phyloP scores from a whole-genome alignment of 2,113 vertebrate genomes.

The Canis aureus region DNA sequence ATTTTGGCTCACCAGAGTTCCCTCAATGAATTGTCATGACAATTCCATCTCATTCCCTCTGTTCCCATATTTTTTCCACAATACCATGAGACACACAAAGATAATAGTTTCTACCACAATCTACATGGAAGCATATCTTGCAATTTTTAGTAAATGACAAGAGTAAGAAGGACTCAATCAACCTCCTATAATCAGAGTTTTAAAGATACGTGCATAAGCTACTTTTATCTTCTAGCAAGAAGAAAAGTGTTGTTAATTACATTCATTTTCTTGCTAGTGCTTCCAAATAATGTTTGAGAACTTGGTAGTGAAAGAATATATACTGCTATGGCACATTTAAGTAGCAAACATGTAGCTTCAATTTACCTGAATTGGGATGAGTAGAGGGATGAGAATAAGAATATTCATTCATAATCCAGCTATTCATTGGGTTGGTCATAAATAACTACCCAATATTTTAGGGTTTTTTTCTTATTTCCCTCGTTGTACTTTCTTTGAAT shows the following conservation, averaged over 20 bases:
- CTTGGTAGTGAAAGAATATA: neutral
- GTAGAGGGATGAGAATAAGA: neutral
- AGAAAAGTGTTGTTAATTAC: neutral
- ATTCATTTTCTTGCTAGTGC: slow-evolving; percentile 13
- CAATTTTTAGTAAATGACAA: neutral
- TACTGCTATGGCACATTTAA: neutral
- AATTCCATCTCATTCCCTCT: neutral
- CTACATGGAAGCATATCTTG: neutral
- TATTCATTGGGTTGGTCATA: neutral
- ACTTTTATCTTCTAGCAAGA: neutral
- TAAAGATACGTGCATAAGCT: neutral
- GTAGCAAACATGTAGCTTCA: neutral
- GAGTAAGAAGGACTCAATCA: neutral
- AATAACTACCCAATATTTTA: neutral
- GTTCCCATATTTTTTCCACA: neutral
- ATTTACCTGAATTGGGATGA: neutral
- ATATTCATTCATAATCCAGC: neutral
- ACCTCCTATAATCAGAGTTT: neutral
- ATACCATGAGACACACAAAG: neutral
- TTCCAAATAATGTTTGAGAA: neutral
- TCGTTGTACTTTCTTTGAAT: slow-evolving; percentile 1
- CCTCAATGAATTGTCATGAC: neutral
- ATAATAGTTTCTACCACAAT: neutral
- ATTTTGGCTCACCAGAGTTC: neutral
- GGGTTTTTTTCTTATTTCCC: neutral